A percentile compares a stretch with the other conserved stretches of the same genome.
These are phyloP conservation scores for Cryptoblepharus egeriae DNA, from an alignment of 2,797 vertebrate genomes.

Conservation along the genomic window DNA sequence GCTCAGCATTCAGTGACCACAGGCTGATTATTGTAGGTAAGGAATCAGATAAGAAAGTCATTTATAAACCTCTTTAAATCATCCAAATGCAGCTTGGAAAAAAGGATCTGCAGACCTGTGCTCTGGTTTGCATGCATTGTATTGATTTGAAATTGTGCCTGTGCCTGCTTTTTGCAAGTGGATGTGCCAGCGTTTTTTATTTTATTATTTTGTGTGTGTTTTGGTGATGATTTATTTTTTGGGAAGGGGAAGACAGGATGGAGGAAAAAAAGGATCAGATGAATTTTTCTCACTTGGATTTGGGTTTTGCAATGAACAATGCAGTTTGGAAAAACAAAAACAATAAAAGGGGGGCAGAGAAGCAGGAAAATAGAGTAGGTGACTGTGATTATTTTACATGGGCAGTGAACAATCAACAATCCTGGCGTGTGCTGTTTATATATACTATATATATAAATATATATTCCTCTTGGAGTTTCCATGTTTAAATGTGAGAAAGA, in stretches of 20 bases:
- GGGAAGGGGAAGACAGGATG: no score
- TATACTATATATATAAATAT: no score
- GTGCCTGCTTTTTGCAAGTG: conserved; percentile 12
- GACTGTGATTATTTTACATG: background rate
- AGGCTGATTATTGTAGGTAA: conserved; percentile 62
- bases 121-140: conserved; percentile 32
- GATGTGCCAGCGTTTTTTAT: conserved; percentile 22
- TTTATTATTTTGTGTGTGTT: no score
- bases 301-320: background rate
- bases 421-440: background rate
- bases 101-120: conserved; percentile 12
- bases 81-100: conserved; percentile 2
- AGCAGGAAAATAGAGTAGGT: background rate
- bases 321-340: background rate
- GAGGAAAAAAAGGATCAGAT: background rate
- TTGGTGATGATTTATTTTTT: background rate
- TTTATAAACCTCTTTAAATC: conserved; percentile 43
- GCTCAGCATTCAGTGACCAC: conserved; percentile 46
- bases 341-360: no score
- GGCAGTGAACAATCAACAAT: background rate
- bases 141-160: conserved; percentile 18
- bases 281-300: background rate
- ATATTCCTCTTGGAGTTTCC: conserved; percentile 7
- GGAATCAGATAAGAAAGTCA: conserved; percentile 48
- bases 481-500: background rate